These are phyloP conservation scores for Drosophila mayri DNA, from an alignment of 1,140 invertebrate species.

Conservation along the genomic window DNA sequence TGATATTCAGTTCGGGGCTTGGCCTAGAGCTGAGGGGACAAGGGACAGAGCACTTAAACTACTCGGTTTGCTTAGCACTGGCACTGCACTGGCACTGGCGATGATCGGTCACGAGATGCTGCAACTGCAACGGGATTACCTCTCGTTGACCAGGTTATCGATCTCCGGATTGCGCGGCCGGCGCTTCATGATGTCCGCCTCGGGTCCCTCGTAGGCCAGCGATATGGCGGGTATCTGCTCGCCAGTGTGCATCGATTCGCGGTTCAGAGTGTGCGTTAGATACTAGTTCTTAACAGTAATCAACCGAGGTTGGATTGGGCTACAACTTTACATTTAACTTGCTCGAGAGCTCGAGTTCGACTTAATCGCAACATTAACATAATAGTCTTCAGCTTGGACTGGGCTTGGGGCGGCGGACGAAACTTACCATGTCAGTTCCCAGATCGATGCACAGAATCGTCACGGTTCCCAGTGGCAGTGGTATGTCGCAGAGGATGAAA, in stretches of 20 bases:
- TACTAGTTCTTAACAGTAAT: slow-evolving; percentile 55
- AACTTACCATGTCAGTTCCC: slow-evolving; percentile 99
- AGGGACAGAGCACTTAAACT: slow-evolving; percentile 49
- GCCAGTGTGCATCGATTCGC: slow-evolving; percentile 40
- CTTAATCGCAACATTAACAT: slow-evolving; percentile 59
- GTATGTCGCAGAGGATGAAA: slow-evolving; percentile 98
- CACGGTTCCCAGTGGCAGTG: slow-evolving; percentile 98
- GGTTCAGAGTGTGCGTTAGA: slow-evolving; percentile 48
- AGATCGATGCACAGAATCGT: slow-evolving; percentile 99
- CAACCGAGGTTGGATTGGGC: slow-evolving; percentile 37
- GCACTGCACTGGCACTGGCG: slow-evolving; percentile 10
- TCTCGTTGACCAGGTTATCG: slow-evolving; percentile 99
- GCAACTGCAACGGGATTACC: slow-evolving; percentile 86
- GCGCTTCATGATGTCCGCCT: slow-evolving; percentile 99
- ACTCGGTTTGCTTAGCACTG: slow-evolving; percentile 35
- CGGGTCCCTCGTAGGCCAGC: slow-evolving; percentile 98
- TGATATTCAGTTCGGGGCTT: slow-evolving; percentile 19
- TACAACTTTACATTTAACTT: slow-evolving; percentile 62
- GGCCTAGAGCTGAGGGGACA: slow-evolving; percentile 19
- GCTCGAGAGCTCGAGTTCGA: slow-evolving; percentile 46
- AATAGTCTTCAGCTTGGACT: slow-evolving; percentile 17
- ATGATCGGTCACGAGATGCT: slow-evolving; percentile 6
- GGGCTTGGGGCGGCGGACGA: slow-evolving; percentile 14
- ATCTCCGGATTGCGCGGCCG: slow-evolving; percentile 96
- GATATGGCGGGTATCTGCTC: slow-evolving; percentile 97